Evolutionary conservation across 2,888 invertebrate species (phyloP).

Genomic region (Platypus cylindrus): DNA sequence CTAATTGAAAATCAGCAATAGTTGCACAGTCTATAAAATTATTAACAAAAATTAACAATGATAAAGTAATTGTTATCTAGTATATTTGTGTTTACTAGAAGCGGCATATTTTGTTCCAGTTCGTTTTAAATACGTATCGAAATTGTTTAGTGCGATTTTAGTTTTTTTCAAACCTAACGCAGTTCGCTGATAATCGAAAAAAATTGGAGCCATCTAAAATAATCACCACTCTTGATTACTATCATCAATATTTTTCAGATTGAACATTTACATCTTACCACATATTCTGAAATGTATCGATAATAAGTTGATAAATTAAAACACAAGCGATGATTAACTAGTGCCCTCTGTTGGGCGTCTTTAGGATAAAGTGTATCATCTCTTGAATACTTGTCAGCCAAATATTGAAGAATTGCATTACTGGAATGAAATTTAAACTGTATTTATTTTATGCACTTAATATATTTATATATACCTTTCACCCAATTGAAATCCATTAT

Average conservation of each 20-base stretch:
- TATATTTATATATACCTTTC: conserved; percentile 43
- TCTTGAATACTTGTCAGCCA: conserved; percentile 62
- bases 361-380: conserved; percentile 56
- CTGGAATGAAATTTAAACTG: conserved; percentile 37
- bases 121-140: conserved; percentile 53
- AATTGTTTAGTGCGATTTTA: conserved; percentile 49
- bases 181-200: conserved; percentile 60
- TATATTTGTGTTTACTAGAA: conserved; percentile 33
- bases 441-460: neutral
- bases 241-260: too few species aligned
- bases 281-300: conserved; percentile 51
- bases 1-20: conserved; percentile 61
- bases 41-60: neutral
- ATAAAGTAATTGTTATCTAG: neutral
- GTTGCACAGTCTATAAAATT: conserved; percentile 48
- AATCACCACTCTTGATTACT: too few species aligned
- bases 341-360: conserved; percentile 53
- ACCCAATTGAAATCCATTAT: conserved; percentile 62
- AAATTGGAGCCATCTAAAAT: conserved; percentile 59
- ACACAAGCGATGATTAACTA: conserved; percentile 66
- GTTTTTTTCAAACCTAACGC: conserved; percentile 55
- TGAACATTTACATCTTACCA: too few species aligned
- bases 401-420: conserved; percentile 52
- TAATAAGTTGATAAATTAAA: conserved; percentile 70
- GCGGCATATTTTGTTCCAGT: conserved; percentile 52